Evolutionary conservation across 1,140 invertebrate genomes (phyloP).

Genomic region (Zaprionus inermis): DNA sequence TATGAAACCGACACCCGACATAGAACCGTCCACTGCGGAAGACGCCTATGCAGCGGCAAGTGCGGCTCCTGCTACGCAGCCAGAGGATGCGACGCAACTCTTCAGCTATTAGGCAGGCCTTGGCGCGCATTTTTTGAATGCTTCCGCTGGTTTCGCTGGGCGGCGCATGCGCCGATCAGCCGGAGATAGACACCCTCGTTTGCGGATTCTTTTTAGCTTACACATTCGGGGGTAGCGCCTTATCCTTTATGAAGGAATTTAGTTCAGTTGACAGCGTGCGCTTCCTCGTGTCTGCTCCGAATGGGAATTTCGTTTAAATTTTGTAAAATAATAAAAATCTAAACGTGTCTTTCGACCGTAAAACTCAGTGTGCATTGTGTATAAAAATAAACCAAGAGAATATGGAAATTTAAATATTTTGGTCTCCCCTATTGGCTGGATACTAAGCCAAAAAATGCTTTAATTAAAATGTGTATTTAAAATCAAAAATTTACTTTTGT

Average conservation of each 20-base stretch:
- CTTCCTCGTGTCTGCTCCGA: constrained; percentile 58
- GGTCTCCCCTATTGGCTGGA: constrained; percentile 15
- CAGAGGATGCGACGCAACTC: not conserved
- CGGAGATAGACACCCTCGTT: constrained; percentile 41
- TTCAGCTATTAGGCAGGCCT: not conserved
- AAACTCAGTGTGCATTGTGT: constrained; percentile 24
- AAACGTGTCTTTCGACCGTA: constrained; percentile 27
- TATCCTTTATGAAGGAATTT: constrained; percentile 74
- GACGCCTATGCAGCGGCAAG: constrained; percentile 1
- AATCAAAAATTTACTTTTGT: constrained; percentile 35
- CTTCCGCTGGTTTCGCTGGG: not conserved
- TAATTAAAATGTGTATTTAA: constrained; percentile 23
- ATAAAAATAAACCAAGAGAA: not conserved
- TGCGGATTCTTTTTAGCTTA: constrained; percentile 1
- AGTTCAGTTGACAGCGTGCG: constrained; percentile 78
- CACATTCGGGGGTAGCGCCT: constrained; percentile 26
- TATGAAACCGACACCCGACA: constrained; percentile 41
- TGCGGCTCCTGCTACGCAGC: constrained; percentile 9
- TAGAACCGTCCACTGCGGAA: not conserved
- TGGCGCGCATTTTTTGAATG: constrained; percentile 36
- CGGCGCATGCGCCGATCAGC: constrained; percentile 26
- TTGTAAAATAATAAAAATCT: constrained; percentile 22
- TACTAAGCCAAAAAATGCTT: constrained; percentile 9
- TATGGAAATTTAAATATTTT: not conserved
- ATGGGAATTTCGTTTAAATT: constrained; percentile 49